A percentile compares a stretch with the other conserved stretches of the same genome.
Evolutionary conservation across 1,140 invertebrate species (phyloP).

Genomic region (Drosophila pseudoobscura): DNA sequence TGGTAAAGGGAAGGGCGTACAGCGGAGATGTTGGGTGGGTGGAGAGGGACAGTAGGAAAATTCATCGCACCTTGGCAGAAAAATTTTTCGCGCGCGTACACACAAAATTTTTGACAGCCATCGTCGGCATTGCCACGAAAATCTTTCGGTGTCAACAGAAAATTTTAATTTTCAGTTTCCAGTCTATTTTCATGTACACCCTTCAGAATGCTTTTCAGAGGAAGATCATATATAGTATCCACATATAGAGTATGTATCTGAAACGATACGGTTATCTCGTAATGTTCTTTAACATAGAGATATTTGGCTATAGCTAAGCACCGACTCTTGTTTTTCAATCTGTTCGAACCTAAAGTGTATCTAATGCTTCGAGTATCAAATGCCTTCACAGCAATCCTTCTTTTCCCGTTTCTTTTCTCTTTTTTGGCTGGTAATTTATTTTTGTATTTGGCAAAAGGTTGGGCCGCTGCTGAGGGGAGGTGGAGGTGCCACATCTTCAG

Average conservation of each 20-base stretch:
- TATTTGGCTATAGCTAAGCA: too few relatives aligned
- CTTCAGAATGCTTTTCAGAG: too few relatives aligned
- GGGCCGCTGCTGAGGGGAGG: background rate
- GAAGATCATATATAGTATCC: too few relatives aligned
- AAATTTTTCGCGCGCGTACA: conserved; percentile 73
- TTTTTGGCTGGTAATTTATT: conserved; percentile 46
- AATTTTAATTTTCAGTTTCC: conserved; percentile 39
- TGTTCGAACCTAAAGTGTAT: too few relatives aligned
- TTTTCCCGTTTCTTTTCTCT: conserved; percentile 7
- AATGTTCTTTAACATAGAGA: too few relatives aligned
- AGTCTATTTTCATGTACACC: background rate
- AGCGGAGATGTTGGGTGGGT: background rate
- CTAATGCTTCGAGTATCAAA: too few relatives aligned
- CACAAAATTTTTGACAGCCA: conserved; percentile 74
- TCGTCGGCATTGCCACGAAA: conserved; percentile 60
- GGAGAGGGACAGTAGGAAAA: conserved; percentile 33
- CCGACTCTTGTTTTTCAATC: too few relatives aligned
- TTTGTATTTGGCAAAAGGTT: conserved; percentile 43
- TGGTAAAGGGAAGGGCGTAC: background rate
- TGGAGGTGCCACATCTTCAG: conserved; percentile 27
- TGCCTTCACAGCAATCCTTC: too few relatives aligned
- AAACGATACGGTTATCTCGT: background rate
- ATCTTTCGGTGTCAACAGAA: conserved; percentile 76
- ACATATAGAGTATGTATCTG: too few relatives aligned
- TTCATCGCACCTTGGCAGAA: conserved; percentile 69